These are phyloP conservation scores for Apodemus agrarius DNA, from an alignment of 2,797 vertebrate species.

Conservation along the genomic window DNA sequence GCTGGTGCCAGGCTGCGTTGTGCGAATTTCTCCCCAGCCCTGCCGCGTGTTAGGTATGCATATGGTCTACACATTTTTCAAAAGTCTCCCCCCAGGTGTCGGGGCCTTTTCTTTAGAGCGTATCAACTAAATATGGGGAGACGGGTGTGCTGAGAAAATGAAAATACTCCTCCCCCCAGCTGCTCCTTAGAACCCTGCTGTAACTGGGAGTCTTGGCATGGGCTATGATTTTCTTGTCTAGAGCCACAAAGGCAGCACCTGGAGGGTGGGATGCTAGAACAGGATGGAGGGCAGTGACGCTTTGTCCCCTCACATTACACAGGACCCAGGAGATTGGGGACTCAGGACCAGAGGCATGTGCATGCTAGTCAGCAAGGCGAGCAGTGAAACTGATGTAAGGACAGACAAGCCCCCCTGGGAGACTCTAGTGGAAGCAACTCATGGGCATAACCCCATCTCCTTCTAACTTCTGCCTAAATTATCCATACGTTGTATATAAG, in stretches of 20 bases:
- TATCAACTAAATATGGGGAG: slow-evolving; percentile 79
- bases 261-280: not conserved
- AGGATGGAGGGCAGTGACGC: not conserved
- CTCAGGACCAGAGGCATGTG: not conserved
- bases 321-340: not conserved
- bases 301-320: not conserved
- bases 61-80: slow-evolving; percentile 82
- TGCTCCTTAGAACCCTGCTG: slow-evolving; percentile 55
- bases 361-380: not conserved
- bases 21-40: slow-evolving; percentile 66
- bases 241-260: slow-evolving; percentile 20
- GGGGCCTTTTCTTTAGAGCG: slow-evolving; percentile 69
- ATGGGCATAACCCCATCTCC: fast-evolving
- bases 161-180: slow-evolving; percentile 56
- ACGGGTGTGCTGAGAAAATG: slow-evolving; percentile 77
- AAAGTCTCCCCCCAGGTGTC: slow-evolving; percentile 77
- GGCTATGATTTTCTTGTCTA: not conserved
- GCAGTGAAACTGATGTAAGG: not conserved
- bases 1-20: slow-evolving; percentile 48
- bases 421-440: not conserved
- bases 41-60: slow-evolving; percentile 77
- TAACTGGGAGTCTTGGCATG: slow-evolving; percentile 43
- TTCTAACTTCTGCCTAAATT: not conserved
- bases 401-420: not conserved
- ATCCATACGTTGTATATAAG: not conserved